These are phyloP conservation scores for Euphydryas editha DNA, from an alignment of 2,888 invertebrate species.

Conservation along the genomic window DNA sequence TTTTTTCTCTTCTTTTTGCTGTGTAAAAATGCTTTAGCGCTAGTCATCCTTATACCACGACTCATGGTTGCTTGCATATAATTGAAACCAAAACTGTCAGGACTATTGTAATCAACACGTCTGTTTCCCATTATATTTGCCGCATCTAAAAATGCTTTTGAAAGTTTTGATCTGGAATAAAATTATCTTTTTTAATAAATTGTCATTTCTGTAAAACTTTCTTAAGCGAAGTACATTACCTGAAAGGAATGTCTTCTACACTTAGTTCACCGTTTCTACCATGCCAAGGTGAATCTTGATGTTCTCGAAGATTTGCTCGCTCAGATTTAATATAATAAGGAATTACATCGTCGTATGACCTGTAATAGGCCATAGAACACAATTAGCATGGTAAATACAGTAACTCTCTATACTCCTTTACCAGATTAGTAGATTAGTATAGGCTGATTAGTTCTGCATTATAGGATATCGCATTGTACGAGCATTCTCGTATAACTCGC, in stretches of 20 bases:
- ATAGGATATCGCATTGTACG: too few relatives aligned
- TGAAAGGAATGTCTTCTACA: constrained; percentile 85
- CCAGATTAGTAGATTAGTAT: too few relatives aligned
- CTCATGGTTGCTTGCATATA: constrained; percentile 75
- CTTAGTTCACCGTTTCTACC: constrained; percentile 84
- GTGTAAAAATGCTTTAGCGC: constrained; percentile 84
- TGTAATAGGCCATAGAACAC: constrained; percentile 44
- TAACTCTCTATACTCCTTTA: too few relatives aligned
- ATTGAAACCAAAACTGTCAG: constrained; percentile 84
- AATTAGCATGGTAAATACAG: not conserved
- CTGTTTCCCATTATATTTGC: constrained; percentile 85
- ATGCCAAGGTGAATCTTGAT: constrained; percentile 82
- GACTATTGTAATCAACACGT: constrained; percentile 88
- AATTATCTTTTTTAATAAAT: too few relatives aligned
- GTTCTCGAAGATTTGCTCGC: constrained; percentile 71
- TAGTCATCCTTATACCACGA: constrained; percentile 79
- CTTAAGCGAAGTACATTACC: constrained; percentile 61
- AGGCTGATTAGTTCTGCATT: too few relatives aligned
- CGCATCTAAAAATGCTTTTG: constrained; percentile 86
- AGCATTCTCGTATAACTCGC: too few relatives aligned
- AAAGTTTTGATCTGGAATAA: constrained; percentile 77
- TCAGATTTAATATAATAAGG: constrained; percentile 86
- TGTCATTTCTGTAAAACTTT: too few relatives aligned
- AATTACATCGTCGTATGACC: constrained; percentile 85
- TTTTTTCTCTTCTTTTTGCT: constrained; percentile 80